Percentiles rank a stretch among this genome's conserved stretches.
These are phyloP conservation scores for Zaprionus camerounensis DNA, from an alignment of 1,140 invertebrate species.

Conservation along the genomic window DNA sequence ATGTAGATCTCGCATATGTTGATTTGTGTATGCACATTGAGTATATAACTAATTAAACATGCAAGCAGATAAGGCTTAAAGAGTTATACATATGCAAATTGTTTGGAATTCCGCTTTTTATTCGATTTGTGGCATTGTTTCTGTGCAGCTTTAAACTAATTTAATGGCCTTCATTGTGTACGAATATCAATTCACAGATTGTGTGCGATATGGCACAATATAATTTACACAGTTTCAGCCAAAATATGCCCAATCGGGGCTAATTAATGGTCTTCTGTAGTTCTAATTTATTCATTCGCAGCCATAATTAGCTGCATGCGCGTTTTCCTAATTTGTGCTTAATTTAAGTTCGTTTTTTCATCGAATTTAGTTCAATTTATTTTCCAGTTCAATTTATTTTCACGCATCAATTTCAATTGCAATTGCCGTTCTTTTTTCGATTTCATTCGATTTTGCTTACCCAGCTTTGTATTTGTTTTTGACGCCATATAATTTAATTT, in stretches of 20 bases:
- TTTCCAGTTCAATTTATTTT: slow-evolving; percentile 37
- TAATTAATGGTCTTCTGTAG: slow-evolving; percentile 3
- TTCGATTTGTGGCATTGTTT: not conserved
- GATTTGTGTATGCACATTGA: no score
- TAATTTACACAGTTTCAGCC: not conserved
- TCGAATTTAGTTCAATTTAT: slow-evolving; percentile 14
- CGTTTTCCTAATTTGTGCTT: slow-evolving; percentile 14
- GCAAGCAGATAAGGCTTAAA: not conserved
- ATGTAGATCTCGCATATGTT: not conserved
- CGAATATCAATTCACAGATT: not conserved
- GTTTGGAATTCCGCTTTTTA: not conserved
- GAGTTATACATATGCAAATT: not conserved
- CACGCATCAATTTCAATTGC: slow-evolving; percentile 51
- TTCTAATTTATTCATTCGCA: slow-evolving; percentile 8
- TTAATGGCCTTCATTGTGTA: not conserved
- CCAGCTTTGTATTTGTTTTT: slow-evolving; percentile 16
- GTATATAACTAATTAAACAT: not conserved
- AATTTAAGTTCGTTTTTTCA: slow-evolving; percentile 22
- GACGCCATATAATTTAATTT: slow-evolving; percentile 62
- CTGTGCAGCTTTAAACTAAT: not conserved
- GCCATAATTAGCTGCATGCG: slow-evolving; percentile 14
- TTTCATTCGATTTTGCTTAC: slow-evolving; percentile 17
- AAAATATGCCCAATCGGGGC: slow-evolving; percentile 2
- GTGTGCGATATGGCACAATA: not conserved
- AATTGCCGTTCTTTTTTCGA: slow-evolving; percentile 34